Evolutionary conservation across 2,888 invertebrate genomes (phyloP), one percentile per base, ranked within the genome.

Genomic region (Dryadula phaetusa): DNA sequence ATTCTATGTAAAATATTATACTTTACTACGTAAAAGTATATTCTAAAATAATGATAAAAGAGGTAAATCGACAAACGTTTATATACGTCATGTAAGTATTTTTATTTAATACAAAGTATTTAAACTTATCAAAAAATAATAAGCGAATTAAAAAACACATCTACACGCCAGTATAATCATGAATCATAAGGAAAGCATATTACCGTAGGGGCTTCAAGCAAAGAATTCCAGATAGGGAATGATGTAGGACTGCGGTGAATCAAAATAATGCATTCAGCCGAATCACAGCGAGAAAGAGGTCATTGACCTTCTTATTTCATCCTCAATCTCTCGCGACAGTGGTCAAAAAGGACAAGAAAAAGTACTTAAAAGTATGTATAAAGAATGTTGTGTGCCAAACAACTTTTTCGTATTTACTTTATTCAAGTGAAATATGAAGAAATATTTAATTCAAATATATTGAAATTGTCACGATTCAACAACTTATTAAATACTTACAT

Each of bases 101-200:
- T 34, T 34, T 34, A 34, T 5, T 7, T 34, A 34, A 34, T 8
- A 34, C n/a, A 34, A 7, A 37, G 1, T 37, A 12, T 2, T 12
- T 12, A 37, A 7, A 32, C 5, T 10, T 12, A 37, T 37, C 47
- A 67, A 85, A 76, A 75, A 66, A 70, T 61, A 66, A 40, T 53
- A 62, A 37, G 54, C 54, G 62, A 20, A 79, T 72, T 76, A 80
- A 83, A 81, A 77, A 78, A 78, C 10, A 46, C 77, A 53, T 86
- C 86, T 85, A 84, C 78, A 70, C 76, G 72, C 76, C 77, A 77
- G 70, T 75, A 76, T 75, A 75, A 64, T 82, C 83, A 83, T 89
- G 88, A 90, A 90, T 90, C 86, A 90, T 86, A 86, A 85, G 83
- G 86, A 88, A 89, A 89, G 85, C 83, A 79, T 78, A 77, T 81